Evolutionary conservation across 2,888 invertebrate genomes (phyloP).

Genomic region (Melinopterus prodromus): DNA sequence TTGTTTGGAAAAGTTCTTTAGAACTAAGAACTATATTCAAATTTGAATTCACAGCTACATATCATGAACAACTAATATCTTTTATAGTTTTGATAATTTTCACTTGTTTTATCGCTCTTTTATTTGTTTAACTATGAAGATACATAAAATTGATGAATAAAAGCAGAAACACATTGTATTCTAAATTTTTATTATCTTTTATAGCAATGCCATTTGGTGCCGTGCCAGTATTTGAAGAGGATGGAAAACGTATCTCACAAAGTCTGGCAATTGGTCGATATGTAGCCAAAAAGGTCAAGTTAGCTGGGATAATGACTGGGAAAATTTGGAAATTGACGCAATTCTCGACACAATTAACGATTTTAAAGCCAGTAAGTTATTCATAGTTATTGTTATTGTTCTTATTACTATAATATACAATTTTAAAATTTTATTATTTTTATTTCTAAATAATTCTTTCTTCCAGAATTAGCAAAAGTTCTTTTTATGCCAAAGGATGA

Average conservation of each 20-base stretch:
- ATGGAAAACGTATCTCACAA: constrained; percentile 11
- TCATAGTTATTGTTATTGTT: no score
- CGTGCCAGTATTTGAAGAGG: constrained; percentile 9
- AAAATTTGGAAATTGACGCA: constrained; percentile 23
- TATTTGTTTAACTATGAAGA: no score
- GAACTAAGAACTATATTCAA: no score
- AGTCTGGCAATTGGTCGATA: constrained; percentile 11
- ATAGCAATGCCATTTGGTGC: constrained; percentile 14
- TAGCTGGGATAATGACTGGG: constrained; percentile 8
- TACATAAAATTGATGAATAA: no score
- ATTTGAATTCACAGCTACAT: no score
- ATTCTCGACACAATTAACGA: background rate
- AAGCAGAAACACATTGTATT: no score
- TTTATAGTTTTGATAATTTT: no score
- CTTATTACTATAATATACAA: no score
- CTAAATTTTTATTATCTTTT: background rate
- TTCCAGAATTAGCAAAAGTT: constrained; percentile 5
- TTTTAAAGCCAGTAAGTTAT: constrained; percentile 10
- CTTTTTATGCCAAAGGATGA: background rate
- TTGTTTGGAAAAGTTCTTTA: no score
- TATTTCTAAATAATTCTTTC: background rate
- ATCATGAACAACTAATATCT: no score
- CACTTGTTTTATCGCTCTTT: no score
- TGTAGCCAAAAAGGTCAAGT: constrained; percentile 16
- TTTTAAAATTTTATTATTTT: background rate